Evolutionary conservation across 2,113 vertebrate species (phyloP).

Genomic region (Sturnira hondurensis): DNA sequence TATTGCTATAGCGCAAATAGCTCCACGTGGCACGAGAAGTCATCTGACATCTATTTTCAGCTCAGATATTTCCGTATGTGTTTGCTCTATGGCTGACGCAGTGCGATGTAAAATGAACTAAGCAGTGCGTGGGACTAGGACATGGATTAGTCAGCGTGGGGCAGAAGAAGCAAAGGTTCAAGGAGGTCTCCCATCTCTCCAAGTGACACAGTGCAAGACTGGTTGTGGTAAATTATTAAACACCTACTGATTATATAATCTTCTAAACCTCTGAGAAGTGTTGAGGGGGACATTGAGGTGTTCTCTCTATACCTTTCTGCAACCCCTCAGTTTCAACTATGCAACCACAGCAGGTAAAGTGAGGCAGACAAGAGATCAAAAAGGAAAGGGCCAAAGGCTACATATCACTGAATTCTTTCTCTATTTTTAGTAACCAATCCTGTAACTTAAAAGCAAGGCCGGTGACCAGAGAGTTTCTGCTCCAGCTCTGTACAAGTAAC

Average conservation of each 20-base stretch:
- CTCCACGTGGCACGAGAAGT: not conserved
- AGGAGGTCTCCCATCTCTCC: not conserved
- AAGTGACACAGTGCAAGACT: not conserved
- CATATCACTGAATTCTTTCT: not conserved
- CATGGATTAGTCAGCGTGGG: not conserved
- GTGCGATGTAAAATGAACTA: not conserved
- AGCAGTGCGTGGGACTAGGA: not conserved
- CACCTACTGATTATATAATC: not conserved
- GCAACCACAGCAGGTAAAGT: not conserved
- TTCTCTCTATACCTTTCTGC: not conserved
- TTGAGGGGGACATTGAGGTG: not conserved
- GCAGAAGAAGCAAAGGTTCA: not conserved
- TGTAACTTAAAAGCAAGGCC: not conserved
- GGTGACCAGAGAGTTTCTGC: not conserved
- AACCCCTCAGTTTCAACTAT: not conserved
- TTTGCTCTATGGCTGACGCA: not conserved
- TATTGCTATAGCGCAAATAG: not conserved
- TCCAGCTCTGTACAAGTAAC: not conserved
- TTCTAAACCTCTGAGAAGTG: not conserved
- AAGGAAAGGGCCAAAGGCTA: not conserved
- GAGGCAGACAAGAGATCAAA: not conserved
- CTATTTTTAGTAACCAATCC: not conserved
- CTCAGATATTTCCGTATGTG: not conserved
- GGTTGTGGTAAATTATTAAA: not conserved
- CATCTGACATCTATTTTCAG: not conserved